Percentiles rank a stretch among this genome's conserved stretches.
Evolutionary conservation across 2,888 invertebrate genomes (phyloP).

Genomic region (Lycaena phlaeas): DNA sequence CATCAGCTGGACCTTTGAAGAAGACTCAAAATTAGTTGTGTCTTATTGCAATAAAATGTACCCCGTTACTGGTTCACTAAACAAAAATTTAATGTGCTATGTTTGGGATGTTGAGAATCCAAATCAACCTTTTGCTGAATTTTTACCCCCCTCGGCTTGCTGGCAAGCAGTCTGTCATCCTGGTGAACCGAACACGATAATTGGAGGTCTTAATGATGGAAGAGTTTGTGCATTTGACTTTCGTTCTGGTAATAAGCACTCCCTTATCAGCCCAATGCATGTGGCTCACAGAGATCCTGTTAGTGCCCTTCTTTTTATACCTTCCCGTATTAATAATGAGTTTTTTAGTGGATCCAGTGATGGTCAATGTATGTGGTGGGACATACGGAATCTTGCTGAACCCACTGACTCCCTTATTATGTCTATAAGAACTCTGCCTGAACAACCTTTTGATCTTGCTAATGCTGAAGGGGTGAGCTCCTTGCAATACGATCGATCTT

Average conservation of each 20-base stretch:
- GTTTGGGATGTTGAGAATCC: conserved; percentile 75
- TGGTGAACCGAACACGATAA: conserved; percentile 25
- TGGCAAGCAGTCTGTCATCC: conserved; percentile 40
- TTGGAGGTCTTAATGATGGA: conserved; percentile 40
- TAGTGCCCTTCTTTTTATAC: conserved; percentile 66
- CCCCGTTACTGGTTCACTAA: conserved; percentile 23
- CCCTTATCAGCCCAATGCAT: conserved; percentile 72
- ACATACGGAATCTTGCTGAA: conserved; percentile 71
- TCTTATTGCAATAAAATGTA: conserved; percentile 65
- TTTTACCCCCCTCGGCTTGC: conserved; percentile 33
- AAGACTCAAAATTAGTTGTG: conserved; percentile 73
- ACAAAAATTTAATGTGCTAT: conserved; percentile 66
- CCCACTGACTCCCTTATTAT: conserved; percentile 74
- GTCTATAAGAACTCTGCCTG: conserved; percentile 61
- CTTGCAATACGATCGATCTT: conserved; percentile 78
- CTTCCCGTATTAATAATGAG: conserved; percentile 71
- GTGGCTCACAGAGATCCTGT: conserved; percentile 61
- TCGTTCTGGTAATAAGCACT: conserved; percentile 80
- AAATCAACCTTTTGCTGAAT: conserved; percentile 22
- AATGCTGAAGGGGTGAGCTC: conserved; percentile 73
- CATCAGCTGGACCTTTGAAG: conserved; percentile 78
- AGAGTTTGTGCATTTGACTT: conserved; percentile 77
- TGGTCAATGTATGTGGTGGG: conserved; percentile 78
- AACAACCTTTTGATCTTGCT: conserved; percentile 51
- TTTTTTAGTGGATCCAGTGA: conserved; percentile 76